Base-by-base conservation (phyloP, 2,888 invertebrate species). In the Rhaphigaster nebulosa region DNA sequence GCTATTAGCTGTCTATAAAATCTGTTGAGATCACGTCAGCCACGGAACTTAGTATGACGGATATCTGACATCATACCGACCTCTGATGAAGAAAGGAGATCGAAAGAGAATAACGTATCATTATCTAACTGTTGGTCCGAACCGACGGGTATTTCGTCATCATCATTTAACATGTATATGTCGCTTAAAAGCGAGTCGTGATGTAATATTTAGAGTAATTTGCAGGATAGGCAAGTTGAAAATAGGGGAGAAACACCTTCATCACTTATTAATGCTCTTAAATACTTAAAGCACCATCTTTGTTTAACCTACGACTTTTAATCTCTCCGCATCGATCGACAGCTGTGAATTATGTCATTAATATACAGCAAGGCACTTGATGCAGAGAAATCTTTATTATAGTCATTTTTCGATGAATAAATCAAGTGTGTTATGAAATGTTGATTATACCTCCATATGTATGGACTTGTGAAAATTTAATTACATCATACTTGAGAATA, bases 101-200 rank as follows among this genome's bases (percentile, higher is more conserved):
- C 70, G 70, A 76, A 76, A 38, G 70, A 38, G 70, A 23, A 38
- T 12, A 76, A 45, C 45, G 45, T 50, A n/a, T 84, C 26, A 50
- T 84, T 50, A 84, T n/a, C 84, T 84, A 26, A 26, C 41, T 50
- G 84, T 84, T 50, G 45, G 84, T 45, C n/a, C 45, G 45, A 50
- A 13, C 45, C 45, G 45, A 4, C 15, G 45, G 84, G n/a, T 84
- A 50, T 84, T 84, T 84, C 84, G 84, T 84, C 84, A 84, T 84
- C 45, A 45, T 84, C 84, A 84, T 84, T 84, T 84, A 84, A 84
- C 84, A 84, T 84, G 84, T 41, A 84, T 84, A 76, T 76, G 70
- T 76, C 70, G 70, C 38, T 76, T 76, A 23, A 38, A 5, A 38
- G n/a, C n/a, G 70, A 76, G 70, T 76, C 38, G 8, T 76, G 70